phyloP scores from a whole-genome alignment of 92 coral and sea anemone genomes.

The Metridium senile region DNA sequence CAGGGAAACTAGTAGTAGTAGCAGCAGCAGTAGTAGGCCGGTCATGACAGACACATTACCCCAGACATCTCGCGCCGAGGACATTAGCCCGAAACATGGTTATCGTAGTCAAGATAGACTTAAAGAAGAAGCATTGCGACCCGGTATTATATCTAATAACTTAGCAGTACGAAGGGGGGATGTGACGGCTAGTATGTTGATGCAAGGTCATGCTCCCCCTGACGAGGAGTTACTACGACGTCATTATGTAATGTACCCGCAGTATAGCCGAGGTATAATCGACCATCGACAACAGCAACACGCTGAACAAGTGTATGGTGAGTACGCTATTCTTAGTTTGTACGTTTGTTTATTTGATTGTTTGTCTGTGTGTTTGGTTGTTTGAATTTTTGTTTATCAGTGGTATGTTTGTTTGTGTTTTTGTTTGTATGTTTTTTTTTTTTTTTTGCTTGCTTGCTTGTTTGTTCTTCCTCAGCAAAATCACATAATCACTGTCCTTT shows the following conservation, averaged over 20 bases:
- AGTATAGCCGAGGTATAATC: slow-evolving; percentile 4
- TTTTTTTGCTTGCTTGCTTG: no score
- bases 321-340: not conserved
- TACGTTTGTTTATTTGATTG: no score
- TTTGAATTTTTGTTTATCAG: no score
- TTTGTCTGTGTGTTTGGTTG: no score
- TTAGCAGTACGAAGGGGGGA: slow-evolving; percentile 77
- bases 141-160: slow-evolving; percentile 71
- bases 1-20: not conserved
- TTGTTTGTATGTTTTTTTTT: no score
- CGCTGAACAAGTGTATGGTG: slow-evolving; percentile 12
- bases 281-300: slow-evolving; percentile 38
- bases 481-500: no score
- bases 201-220: not conserved
- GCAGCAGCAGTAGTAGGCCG: not conserved
- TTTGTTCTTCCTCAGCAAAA: no score
- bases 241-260: slow-evolving; percentile 19
- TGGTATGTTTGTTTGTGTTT: no score
- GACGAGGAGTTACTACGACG: slow-evolving; percentile 64
- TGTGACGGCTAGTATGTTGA: slow-evolving; percentile 36
- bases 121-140: slow-evolving; percentile 44
- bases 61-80: not conserved
- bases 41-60: not conserved
- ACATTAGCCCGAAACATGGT: not conserved
- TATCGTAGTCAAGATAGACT: slow-evolving; percentile 23